Evolutionary conservation across 2,888 invertebrate species (phyloP), one percentile per base, ranked within the genome.

Genomic region (Cantharis rufa): DNA sequence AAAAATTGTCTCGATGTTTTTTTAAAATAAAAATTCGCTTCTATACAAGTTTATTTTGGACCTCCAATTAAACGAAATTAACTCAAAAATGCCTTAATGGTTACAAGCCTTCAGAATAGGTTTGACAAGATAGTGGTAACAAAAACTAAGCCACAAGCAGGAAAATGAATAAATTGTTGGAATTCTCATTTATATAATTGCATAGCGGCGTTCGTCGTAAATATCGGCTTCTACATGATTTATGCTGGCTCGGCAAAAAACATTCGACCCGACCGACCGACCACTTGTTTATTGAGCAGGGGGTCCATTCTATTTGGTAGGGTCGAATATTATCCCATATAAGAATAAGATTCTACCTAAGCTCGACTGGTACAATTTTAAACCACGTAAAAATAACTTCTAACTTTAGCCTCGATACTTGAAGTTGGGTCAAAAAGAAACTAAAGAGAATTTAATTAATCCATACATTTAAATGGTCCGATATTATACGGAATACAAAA

Each of bases 271-370:
- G 78, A 75, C 64, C 73, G 78, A 75, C 64, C 64, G 77, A 75
- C 81, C 81, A 82, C 81, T 82, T 81, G 81, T 80, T 82, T 80
- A 80, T 80, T 79, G 79, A 76, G 71, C 71, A 78, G 78, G 78
- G 77, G 77, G 77, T 69, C 80, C 79, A 80, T 81, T 80, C 79
- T 78, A 77, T 76, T 77, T 72, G 80, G 69, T 79, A 79, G 80
- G 77, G 73, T 70, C 28, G 66, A 70, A 32, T 72, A 69, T 15
- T 16, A 64, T 13, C 62, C 62, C 62, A 48, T 28, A 63, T 61
- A 70, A 70, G 70, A 73, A 73, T 66, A 48, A 62, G 15, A 62
- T 28, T 61, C 70, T 62, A 69, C 70, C 72, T 78, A 61, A 62
- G 16, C 21, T 48, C 48, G 48, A n/a, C 48, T 48, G n/a, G 7